Evolutionary conservation across 2,797 vertebrate species (phyloP).

Genomic region (Darevskia nairensis): DNA sequence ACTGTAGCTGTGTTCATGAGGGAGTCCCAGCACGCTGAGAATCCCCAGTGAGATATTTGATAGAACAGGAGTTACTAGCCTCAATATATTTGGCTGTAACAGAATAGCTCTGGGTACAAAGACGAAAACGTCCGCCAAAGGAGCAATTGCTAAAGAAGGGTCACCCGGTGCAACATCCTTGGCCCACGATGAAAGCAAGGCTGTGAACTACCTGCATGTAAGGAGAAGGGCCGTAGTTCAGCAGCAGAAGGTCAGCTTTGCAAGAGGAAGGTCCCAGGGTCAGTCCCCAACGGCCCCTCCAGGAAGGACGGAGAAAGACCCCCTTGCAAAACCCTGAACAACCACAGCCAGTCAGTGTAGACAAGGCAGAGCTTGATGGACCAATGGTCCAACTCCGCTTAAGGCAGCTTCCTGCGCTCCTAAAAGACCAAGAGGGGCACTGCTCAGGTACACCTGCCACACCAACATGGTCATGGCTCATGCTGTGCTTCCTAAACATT

Average conservation of each 20-base stretch:
- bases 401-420: too few relatives aligned
- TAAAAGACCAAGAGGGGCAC: too few relatives aligned
- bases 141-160: background rate
- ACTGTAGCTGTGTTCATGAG: background rate
- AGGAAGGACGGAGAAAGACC: too few relatives aligned
- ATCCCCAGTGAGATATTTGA: background rate
- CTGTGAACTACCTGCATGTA: background rate
- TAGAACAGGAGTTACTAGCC: background rate
- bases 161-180: background rate
- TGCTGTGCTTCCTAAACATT: too few relatives aligned
- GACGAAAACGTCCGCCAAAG: background rate
- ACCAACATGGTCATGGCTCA: background rate
- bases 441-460: background rate
- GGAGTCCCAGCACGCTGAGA: background rate
- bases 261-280: too few relatives aligned
- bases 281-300: too few relatives aligned
- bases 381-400: too few relatives aligned
- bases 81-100: background rate
- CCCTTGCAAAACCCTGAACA: too few relatives aligned
- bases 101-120: background rate
- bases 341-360: too few relatives aligned
- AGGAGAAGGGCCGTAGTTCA: too few relatives aligned
- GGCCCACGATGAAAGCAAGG: background rate
- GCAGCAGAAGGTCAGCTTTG: too few relatives aligned
- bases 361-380: too few relatives aligned